phyloP scores from a whole-genome alignment of 2,888 invertebrate species.

The Xanthorhoe spadicearia region DNA sequence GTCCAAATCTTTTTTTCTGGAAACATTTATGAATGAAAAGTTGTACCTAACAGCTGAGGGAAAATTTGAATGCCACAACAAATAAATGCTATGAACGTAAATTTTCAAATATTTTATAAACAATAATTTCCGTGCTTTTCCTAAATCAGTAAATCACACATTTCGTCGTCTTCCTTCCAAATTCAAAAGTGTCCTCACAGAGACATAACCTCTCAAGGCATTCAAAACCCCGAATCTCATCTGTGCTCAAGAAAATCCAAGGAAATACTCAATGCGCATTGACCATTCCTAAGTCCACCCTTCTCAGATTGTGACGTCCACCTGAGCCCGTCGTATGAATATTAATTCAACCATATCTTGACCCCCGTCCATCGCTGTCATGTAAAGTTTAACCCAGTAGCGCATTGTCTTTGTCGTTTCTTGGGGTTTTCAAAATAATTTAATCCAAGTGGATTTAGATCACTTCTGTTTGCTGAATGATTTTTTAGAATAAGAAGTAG shows the following conservation, averaged over 20 bases:
- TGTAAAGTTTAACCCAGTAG: conserved; percentile 36
- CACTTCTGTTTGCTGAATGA: too few relatives aligned
- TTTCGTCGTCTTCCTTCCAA: too few relatives aligned
- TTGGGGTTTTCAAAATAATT: not conserved
- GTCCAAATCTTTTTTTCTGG: too few relatives aligned
- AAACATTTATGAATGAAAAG: too few relatives aligned
- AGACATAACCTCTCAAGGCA: conserved; percentile 49
- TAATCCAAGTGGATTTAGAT: not conserved
- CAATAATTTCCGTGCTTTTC: too few relatives aligned
- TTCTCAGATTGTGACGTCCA: conserved; percentile 82
- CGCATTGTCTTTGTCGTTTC: conserved; percentile 6
- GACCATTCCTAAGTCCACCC: conserved; percentile 81
- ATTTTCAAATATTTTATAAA: too few relatives aligned
- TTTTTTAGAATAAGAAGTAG: too few relatives aligned
- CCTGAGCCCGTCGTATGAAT: conserved; percentile 83
- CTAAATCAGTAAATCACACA: too few relatives aligned
- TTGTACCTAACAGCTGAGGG: too few relatives aligned
- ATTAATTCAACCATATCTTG: conserved; percentile 85
- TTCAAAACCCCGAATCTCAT: not conserved
- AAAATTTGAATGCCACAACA: too few relatives aligned
- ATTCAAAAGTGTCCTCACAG: conserved; percentile 37
- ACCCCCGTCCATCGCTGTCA: conserved; percentile 66
- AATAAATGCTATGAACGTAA: too few relatives aligned
- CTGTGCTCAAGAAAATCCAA: conserved; percentile 17
- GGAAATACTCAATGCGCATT: conserved; percentile 55